Conservation (phyloP, 2,888 invertebrate genomes). For the Vanessa cardui region DNA sequence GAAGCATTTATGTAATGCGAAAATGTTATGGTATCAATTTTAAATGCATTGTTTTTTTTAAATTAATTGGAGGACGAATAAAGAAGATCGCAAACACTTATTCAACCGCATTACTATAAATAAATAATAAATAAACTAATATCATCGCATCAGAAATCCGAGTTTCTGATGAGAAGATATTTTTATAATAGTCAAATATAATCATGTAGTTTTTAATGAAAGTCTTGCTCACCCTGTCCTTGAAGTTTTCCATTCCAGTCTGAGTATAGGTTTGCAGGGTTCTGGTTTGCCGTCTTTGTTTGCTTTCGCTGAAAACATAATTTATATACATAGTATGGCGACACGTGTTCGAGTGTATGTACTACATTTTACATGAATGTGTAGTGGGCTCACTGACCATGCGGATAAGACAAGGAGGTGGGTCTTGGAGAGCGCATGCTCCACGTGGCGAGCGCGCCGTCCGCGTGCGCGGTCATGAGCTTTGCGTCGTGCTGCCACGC, state of each 20-base stretch:
- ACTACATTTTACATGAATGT: too few species aligned
- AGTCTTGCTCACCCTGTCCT: constrained; percentile 87
- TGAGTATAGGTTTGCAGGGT: constrained; percentile 96
- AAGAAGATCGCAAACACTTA: background rate
- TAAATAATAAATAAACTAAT: too few species aligned
- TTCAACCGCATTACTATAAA: too few species aligned
- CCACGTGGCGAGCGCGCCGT: constrained; percentile 98
- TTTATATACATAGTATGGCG: background rate
- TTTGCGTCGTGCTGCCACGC: constrained; percentile 99
- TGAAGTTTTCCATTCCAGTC: constrained; percentile 97
- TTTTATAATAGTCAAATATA: too few species aligned
- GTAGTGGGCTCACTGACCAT: constrained; percentile 85
- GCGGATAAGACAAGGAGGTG: constrained; percentile 92
- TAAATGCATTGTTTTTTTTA: too few species aligned
- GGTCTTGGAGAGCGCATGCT: constrained; percentile 91
- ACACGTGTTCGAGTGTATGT: too few species aligned
- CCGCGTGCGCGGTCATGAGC: constrained; percentile 97
- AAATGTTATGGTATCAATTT: too few species aligned
- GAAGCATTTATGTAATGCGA: too few species aligned
- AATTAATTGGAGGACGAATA: background rate
- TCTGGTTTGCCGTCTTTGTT: constrained; percentile 96
- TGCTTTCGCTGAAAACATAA: constrained; percentile 88
- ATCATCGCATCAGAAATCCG: too few species aligned
- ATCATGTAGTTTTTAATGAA: too few species aligned
- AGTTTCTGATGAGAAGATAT: too few species aligned